Evolutionary conservation across 2,888 invertebrate species (phyloP).

Genomic region (Epinotia bilunana): DNA sequence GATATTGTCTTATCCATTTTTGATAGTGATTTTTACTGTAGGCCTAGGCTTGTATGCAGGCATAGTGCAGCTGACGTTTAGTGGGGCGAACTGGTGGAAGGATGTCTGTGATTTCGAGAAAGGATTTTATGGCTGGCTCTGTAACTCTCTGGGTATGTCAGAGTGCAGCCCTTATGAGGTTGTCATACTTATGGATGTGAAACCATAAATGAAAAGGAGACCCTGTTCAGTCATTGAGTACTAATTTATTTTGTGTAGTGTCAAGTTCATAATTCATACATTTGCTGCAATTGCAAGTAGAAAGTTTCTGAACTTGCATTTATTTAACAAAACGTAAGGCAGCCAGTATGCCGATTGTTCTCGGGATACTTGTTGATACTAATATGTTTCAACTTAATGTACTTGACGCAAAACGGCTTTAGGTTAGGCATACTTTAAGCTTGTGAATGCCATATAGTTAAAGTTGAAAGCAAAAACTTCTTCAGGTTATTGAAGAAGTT

Average conservation of each 20-base stretch:
- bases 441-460: too few relatives aligned
- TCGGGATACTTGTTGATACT: too few relatives aligned
- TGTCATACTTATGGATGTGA: slow-evolving; percentile 86
- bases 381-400: too few relatives aligned
- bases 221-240: background rate
- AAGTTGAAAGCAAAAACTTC: background rate
- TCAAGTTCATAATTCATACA: background rate
- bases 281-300: background rate
- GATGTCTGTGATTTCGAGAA: slow-evolving; percentile 90
- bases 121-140: slow-evolving; percentile 91
- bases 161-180: slow-evolving; percentile 91
- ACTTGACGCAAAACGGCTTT: background rate
- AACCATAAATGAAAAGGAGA: slow-evolving; percentile 55
- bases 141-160: slow-evolving; percentile 86
- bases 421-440: background rate
- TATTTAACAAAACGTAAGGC: background rate
- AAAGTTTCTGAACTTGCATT: background rate
- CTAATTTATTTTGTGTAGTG: background rate
- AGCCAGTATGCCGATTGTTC: background rate
- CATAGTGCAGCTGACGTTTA: slow-evolving; percentile 87
- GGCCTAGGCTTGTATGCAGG: slow-evolving; percentile 88
- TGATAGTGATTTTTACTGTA: slow-evolving; percentile 86
- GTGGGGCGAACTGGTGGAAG: slow-evolving; percentile 87
- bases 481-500: background rate
- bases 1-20: slow-evolving; percentile 88